Conservation (phyloP, 2,888 invertebrate genomes). For the Azorinus chamasolen region DNA sequence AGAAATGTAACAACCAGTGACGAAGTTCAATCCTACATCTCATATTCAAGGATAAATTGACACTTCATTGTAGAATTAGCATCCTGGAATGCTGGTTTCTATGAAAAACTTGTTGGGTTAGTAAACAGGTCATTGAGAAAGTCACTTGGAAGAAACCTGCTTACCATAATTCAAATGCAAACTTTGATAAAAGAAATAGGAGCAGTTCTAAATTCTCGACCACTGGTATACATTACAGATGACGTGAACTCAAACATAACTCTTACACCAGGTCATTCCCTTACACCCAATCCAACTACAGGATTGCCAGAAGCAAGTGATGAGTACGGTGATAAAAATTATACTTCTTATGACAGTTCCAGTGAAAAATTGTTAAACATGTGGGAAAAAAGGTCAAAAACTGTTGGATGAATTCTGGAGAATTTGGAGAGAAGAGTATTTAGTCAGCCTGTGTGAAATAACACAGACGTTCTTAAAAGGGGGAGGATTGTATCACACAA, state of each 20-base stretch:
- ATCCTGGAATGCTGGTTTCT: no score
- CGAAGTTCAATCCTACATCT: conserved; percentile 27
- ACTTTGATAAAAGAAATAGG: no score
- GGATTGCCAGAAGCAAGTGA: conserved; percentile 20
- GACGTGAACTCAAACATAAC: conserved; percentile 50
- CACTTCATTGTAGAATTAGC: no score
- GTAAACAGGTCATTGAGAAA: conserved; percentile 46
- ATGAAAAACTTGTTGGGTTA: no score
- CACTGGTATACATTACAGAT: conserved; percentile 41
- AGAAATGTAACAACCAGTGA: no score
- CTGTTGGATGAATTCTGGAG: conserved; percentile 36
- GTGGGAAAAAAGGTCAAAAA: conserved; percentile 46
- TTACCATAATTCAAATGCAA: no score
- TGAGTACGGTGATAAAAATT: conserved; percentile 25
- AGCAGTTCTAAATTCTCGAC: conserved; percentile 34
- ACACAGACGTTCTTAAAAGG: conserved; percentile 26
- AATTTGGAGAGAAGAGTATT: no score
- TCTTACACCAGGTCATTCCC: conserved; percentile 41
- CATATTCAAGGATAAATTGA: conserved; percentile 27
- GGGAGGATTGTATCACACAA: conserved; percentile 18
- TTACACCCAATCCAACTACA: conserved; percentile 29
- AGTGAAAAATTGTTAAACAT: no score
- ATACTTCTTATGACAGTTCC: no score
- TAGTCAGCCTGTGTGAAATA: conserved; percentile 42
- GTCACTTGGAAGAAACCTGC: conserved; percentile 23